Conservation (phyloP, 2,888 invertebrate species). For the Cenopis cana region DNA sequence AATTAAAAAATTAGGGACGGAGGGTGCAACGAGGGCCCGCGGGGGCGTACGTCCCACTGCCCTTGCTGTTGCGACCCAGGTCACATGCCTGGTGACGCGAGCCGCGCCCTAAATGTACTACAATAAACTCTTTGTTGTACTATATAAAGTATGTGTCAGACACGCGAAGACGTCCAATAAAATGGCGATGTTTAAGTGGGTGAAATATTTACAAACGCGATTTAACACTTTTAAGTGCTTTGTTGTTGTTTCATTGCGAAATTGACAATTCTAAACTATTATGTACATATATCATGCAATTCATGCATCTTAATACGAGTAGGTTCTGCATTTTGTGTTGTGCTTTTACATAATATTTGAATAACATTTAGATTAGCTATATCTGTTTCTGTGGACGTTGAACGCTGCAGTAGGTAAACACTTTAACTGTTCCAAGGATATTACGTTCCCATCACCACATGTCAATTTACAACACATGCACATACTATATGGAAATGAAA, state of each 20-base stretch:
- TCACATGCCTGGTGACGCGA: conserved; percentile 52
- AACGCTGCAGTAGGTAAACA: no score
- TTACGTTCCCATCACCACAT: no score
- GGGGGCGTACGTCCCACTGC: conserved; percentile 55
- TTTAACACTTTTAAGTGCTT: conserved; percentile 6
- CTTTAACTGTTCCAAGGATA: no score
- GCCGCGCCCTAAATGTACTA: conserved; percentile 50
- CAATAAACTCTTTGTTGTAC: conserved; percentile 44
- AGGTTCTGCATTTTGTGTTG: no score
- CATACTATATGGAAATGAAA: no score
- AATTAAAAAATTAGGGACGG: conserved; percentile 44
- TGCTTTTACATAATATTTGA: no score
- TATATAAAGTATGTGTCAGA: conserved; percentile 20
- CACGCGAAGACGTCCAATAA: conserved; percentile 20
- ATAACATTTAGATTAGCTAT: no score
- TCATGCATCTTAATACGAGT: not conserved
- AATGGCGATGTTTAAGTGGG: conserved; percentile 6
- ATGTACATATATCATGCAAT: no score
- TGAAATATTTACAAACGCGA: not conserved
- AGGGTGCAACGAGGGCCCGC: conserved; percentile 41
- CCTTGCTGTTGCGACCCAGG: conserved; percentile 60
- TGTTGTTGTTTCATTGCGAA: no score
- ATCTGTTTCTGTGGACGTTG: no score
- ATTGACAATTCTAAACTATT: no score
- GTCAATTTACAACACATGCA: no score